Percentiles rank a stretch among this genome's conserved stretches.
These are phyloP conservation scores for Riptortus pedestris DNA, from an alignment of 1,140 invertebrate genomes.

Conservation along the genomic window DNA sequence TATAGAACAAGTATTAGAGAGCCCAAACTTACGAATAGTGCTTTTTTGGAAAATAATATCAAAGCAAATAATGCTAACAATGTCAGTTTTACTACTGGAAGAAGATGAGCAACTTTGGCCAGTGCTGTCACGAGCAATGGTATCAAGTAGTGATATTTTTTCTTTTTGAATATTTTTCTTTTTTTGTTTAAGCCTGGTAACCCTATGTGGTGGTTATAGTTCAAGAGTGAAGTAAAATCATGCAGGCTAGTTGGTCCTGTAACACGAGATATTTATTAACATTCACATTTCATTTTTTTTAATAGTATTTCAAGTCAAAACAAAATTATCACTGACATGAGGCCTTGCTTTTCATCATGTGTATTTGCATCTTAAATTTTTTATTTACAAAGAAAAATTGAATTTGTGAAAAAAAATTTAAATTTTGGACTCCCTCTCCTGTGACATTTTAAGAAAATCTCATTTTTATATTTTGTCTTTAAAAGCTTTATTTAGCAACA, in stretches of 20 bases:
- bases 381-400: too few species aligned
- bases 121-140: constrained; percentile 3
- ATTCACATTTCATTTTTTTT: not conserved
- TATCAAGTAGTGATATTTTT: constrained; percentile 17
- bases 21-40: constrained; percentile 22
- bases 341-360: too few species aligned
- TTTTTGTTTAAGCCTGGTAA: not conserved
- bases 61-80: constrained; percentile 17
- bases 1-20: constrained; percentile 21
- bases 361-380: too few species aligned
- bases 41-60: constrained; percentile 25
- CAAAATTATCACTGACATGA: not conserved
- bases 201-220: not conserved
- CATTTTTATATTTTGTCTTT: too few species aligned
- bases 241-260: not conserved
- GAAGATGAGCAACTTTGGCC: constrained; percentile 16
- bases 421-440: too few species aligned
- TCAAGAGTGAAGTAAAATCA: not conserved
- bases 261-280: not conserved
- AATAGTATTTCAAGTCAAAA: not conserved
- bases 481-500: too few species aligned
- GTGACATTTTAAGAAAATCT: too few species aligned
- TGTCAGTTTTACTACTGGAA: constrained; percentile 19
- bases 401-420: too few species aligned
- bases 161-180: not conserved